phyloP scores from a whole-genome alignment of 2,113 vertebrate genomes.

The Colinus virginianus region DNA sequence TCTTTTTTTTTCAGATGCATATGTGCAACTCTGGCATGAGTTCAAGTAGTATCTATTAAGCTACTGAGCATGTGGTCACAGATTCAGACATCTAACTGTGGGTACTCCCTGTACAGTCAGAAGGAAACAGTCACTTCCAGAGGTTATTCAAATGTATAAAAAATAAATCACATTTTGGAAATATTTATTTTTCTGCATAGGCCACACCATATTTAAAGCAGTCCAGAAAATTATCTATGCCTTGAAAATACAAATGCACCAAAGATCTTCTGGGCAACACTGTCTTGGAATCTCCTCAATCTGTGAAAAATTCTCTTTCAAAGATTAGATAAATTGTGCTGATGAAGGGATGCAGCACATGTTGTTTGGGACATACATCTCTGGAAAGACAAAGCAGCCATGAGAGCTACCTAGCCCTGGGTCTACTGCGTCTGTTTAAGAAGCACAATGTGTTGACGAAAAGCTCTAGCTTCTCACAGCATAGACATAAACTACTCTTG shows the following conservation, averaged over 20 bases:
- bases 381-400: background rate
- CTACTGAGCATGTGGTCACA: background rate
- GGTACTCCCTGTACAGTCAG: background rate
- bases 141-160: background rate
- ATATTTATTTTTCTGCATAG: background rate
- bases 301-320: background rate
- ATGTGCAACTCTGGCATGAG: background rate
- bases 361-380: background rate
- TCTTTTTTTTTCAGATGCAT: background rate
- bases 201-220: background rate
- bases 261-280: background rate
- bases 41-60: background rate
- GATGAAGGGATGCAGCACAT: background rate
- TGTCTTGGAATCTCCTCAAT: background rate
- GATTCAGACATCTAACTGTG: background rate
- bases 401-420: background rate
- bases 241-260: background rate
- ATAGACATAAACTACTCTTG: background rate
- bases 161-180: background rate
- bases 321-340: background rate
- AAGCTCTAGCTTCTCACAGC: background rate
- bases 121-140: background rate
- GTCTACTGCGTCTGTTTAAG: background rate
- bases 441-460: background rate
- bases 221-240: background rate